Conservation (phyloP, 2,888 invertebrate genomes). For the Arenicola marina region DNA sequence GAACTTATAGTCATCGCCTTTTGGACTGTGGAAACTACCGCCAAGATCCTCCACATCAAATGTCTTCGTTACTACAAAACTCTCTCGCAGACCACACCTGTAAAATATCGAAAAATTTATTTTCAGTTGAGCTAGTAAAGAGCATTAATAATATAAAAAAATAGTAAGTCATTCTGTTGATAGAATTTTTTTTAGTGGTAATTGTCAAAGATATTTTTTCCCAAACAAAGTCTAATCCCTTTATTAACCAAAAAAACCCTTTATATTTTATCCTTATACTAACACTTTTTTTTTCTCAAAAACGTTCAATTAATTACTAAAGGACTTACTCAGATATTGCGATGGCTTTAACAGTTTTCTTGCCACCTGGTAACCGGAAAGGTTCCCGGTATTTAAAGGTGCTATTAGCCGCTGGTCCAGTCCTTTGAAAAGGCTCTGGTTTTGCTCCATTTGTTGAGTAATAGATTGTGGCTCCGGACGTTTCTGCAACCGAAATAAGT, state of each 20-base stretch:
- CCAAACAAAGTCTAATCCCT: neutral
- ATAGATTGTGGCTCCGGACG: conserved; percentile 53
- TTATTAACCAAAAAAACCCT: neutral
- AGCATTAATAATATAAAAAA: too few relatives aligned
- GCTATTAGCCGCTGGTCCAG: conserved; percentile 46
- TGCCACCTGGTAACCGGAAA: conserved; percentile 58
- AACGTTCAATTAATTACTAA: neutral
- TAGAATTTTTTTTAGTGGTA: neutral
- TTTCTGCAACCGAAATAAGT: conserved; percentile 39
- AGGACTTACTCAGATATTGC: conserved; percentile 54
- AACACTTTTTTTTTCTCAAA: neutral
- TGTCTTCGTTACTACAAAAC: conserved; percentile 57
- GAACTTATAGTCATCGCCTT: conserved; percentile 55
- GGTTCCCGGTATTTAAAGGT: conserved; percentile 58
- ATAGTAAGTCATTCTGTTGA: neutral
- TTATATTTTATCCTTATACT: neutral
- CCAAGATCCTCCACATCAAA: conserved; percentile 59
- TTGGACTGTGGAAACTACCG: conserved; percentile 34
- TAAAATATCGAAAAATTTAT: neutral
- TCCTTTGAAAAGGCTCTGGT: conserved; percentile 57
- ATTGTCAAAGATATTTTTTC: neutral
- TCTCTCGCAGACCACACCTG: conserved; percentile 59
- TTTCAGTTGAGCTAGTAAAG: too few relatives aligned
- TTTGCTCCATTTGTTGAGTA: conserved; percentile 62
- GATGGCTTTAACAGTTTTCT: conserved; percentile 58